Percentiles rank a stretch among this genome's conserved stretches.
Conservation (phyloP, 2,797 vertebrate genomes). For the Hephaestus fuliginosus region DNA sequence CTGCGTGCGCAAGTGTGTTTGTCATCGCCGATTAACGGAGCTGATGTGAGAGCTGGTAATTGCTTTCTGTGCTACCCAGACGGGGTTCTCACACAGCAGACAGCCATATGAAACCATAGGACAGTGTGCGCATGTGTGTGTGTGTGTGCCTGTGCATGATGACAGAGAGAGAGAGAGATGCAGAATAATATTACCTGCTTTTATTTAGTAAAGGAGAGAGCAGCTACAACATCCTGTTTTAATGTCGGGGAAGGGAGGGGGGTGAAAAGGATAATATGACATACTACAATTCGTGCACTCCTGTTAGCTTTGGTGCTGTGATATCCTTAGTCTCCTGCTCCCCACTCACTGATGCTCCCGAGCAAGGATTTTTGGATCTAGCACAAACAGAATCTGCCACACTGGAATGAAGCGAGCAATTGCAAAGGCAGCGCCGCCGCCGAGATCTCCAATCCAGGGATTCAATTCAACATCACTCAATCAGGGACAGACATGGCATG, state of each 20-base stretch:
- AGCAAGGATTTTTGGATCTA: constrained; percentile 52
- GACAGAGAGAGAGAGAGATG: constrained; percentile 19
- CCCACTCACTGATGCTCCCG: constrained; percentile 29
- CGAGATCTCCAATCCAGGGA: constrained; percentile 57
- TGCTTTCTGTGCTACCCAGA: constrained; percentile 65
- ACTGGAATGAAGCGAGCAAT: constrained; percentile 44
- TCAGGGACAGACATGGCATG: constrained; percentile 55
- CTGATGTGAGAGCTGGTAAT: constrained; percentile 73
- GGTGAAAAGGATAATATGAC: constrained; percentile 47
- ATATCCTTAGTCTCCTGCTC: constrained; percentile 29
- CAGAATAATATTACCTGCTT: constrained; percentile 12
- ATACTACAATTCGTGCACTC: constrained; percentile 29
- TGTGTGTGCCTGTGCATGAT: neutral
- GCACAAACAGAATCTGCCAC: constrained; percentile 59
- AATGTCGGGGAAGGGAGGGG: constrained; percentile 30
- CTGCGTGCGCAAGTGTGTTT: constrained; percentile 40
- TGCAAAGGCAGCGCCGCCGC: constrained; percentile 35
- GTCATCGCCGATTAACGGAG: constrained; percentile 60
- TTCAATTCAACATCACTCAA: constrained; percentile 65
- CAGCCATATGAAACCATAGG: constrained; percentile 46
- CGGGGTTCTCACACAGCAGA: constrained; percentile 57
- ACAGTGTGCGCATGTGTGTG: constrained; percentile 10
- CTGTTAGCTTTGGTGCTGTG: constrained; percentile 26
- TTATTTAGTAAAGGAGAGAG: constrained; percentile 45
- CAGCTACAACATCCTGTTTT: constrained; percentile 51